These are phyloP conservation scores for Hapalemur alaotrensis DNA, from an alignment of 2,797 vertebrate genomes.

Conservation along the genomic window DNA sequence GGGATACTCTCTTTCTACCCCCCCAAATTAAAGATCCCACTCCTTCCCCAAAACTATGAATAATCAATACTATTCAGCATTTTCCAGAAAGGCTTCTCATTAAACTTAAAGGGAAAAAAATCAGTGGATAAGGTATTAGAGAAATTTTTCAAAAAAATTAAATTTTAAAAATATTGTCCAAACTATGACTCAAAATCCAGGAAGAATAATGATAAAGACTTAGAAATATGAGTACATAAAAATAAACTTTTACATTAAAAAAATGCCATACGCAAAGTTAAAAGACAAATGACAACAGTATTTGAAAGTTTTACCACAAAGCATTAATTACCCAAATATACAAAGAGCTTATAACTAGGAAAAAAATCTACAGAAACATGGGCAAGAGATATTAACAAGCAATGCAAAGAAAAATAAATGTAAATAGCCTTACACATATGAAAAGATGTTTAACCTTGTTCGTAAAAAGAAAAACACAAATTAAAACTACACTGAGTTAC, in stretches of 20 bases:
- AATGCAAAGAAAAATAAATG: not conserved
- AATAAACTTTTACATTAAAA: not conserved
- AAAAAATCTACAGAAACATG: not conserved
- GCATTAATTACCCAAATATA: not conserved
- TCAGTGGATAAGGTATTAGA: not conserved
- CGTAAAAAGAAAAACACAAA: not conserved
- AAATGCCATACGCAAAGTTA: not conserved
- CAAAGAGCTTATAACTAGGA: not conserved
- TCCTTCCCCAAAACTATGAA: conserved; percentile 68
- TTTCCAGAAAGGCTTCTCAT: not conserved
- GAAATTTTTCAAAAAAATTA: conserved; percentile 35
- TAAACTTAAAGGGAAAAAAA: not conserved
- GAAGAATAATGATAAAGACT: not conserved
- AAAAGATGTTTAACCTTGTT: not conserved
- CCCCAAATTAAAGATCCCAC: conserved; percentile 78
- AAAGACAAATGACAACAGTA: not conserved
- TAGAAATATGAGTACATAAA: not conserved
- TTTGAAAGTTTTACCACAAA: not conserved
- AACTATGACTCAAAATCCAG: conserved; percentile 25
- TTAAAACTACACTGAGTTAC: not conserved
- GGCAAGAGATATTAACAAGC: not conserved
- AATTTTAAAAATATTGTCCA: not conserved
- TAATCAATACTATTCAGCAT: not conserved
- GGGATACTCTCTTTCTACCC: conserved; percentile 65
- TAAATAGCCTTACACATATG: not conserved